Percentiles rank a stretch among this genome's conserved stretches.
phyloP scores from a whole-genome alignment of 2,113 vertebrate species.

The Raja brachyura region DNA sequence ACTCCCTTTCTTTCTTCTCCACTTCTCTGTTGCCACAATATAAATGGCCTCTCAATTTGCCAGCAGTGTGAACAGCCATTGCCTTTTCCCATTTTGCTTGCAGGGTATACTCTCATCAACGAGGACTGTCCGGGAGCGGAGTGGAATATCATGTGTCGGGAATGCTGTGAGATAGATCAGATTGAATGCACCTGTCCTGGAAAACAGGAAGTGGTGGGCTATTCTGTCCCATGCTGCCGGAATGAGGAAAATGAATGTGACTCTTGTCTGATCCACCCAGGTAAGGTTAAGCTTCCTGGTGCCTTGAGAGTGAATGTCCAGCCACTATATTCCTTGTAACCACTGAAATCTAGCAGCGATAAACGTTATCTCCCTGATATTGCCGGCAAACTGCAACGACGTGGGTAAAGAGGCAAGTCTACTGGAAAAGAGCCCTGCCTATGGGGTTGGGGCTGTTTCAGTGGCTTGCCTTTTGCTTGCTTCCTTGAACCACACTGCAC shows the following conservation, averaged over 20 bases:
- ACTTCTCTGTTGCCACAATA: not conserved
- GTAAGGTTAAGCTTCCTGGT: conserved; percentile 49
- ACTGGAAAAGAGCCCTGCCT: not conserved
- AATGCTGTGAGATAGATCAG: conserved; percentile 89
- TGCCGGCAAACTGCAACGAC: not conserved
- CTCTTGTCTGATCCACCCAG: conserved; percentile 93
- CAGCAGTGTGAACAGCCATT: not conserved
- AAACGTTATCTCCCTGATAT: not conserved
- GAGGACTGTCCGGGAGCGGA: conserved; percentile 85
- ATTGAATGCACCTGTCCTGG: conserved; percentile 85
- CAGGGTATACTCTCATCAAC: conserved; percentile 85
- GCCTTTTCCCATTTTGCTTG: not conserved
- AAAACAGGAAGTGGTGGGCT: conserved; percentile 78
- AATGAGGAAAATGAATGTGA: conserved; percentile 89
- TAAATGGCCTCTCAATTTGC: not conserved
- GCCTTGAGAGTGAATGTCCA: not conserved
- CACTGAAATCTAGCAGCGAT: not conserved
- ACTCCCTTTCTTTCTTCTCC: no score
- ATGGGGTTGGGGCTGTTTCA: not conserved
- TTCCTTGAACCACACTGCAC: not conserved
- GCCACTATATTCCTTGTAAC: not conserved
- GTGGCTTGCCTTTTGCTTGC: not conserved
- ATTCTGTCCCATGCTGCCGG: conserved; percentile 92
- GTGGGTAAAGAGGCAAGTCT: not conserved
- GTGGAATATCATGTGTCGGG: conserved; percentile 92